These are phyloP conservation scores for Prunella himalayana DNA, from an alignment of 2,113 vertebrate genomes.

Conservation along the genomic window DNA sequence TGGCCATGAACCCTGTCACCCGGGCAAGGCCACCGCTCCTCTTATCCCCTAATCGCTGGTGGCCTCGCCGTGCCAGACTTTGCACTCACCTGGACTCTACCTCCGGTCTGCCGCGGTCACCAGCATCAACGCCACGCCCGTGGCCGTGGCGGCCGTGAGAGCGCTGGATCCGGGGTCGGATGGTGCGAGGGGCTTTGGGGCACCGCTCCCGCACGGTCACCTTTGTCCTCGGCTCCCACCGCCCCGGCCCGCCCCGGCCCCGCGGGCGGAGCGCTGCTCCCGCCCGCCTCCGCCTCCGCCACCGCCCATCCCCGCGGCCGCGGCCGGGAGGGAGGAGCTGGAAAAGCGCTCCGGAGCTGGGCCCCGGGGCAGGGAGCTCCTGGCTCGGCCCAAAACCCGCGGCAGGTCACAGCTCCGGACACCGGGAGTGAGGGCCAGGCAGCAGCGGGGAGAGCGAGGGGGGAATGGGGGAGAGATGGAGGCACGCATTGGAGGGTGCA, in stretches of 20 bases:
- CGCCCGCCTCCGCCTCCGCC: not conserved
- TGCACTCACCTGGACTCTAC: not conserved
- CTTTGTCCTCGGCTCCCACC: constrained; percentile 7
- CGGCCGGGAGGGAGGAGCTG: not conserved
- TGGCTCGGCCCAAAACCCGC: too few species aligned
- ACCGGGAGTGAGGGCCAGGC: fast-evolving
- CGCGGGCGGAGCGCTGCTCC: not conserved
- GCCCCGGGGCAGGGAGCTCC: not conserved
- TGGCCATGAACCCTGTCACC: not conserved
- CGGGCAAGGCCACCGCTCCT: not conserved
- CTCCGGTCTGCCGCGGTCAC: not conserved
- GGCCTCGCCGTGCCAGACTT: not conserved
- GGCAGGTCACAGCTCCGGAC: not conserved
- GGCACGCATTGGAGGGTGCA: fast-evolving
- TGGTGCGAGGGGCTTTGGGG: not conserved
- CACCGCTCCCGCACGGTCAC: not conserved
- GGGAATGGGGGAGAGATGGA: not conserved
- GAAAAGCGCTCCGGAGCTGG: not conserved
- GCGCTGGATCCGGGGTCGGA: fast-evolving
- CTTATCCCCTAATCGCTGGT: not conserved
- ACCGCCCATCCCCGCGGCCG: not conserved
- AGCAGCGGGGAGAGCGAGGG: not conserved
- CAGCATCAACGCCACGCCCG: not conserved
- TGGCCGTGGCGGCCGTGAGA: not conserved
- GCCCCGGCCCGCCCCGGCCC: not conserved